A percentile compares a stretch with the other conserved stretches of the same genome.
These are phyloP conservation scores for Diachasma alloeum DNA, from an alignment of 1,140 invertebrate species.

Conservation along the genomic window DNA sequence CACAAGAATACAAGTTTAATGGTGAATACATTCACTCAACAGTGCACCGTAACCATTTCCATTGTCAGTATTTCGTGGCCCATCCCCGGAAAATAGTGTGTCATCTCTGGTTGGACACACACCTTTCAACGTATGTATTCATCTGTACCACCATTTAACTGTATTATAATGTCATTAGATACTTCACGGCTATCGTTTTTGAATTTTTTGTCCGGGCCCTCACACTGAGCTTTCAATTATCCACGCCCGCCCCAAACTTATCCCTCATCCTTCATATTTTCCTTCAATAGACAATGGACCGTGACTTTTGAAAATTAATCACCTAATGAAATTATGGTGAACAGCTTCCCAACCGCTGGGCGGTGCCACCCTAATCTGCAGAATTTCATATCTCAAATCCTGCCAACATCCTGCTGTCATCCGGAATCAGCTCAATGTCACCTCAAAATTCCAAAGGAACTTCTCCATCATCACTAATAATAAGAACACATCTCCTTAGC, in stretches of 20 bases:
- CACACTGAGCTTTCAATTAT: not conserved
- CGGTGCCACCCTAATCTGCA: not conserved
- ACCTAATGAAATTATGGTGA: conserved; percentile 6
- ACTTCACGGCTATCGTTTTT: not conserved
- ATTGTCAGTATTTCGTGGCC: not conserved
- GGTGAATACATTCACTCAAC: not conserved
- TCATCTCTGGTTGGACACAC: not conserved
- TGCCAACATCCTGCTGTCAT: conserved; percentile 1
- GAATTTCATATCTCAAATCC: conserved; percentile 10
- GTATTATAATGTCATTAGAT: conserved; percentile 11
- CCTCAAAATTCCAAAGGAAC: not conserved
- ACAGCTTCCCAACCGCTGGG: not conserved
- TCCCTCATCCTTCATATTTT: not conserved
- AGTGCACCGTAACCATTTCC: not conserved
- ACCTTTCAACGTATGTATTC: not conserved
- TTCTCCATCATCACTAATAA: not conserved
- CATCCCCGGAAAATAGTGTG: not conserved
- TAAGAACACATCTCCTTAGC: not conserved
- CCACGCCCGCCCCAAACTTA: not conserved
- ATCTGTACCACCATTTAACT: not conserved
- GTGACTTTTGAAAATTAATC: conserved; percentile 4
- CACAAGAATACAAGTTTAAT: not conserved
- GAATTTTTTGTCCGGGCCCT: not conserved
- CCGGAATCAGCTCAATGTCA: conserved; percentile 22
- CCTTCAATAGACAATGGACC: not conserved